phyloP scores from a whole-genome alignment of 2,797 vertebrate genomes.

The Rhabdomys pumilio region DNA sequence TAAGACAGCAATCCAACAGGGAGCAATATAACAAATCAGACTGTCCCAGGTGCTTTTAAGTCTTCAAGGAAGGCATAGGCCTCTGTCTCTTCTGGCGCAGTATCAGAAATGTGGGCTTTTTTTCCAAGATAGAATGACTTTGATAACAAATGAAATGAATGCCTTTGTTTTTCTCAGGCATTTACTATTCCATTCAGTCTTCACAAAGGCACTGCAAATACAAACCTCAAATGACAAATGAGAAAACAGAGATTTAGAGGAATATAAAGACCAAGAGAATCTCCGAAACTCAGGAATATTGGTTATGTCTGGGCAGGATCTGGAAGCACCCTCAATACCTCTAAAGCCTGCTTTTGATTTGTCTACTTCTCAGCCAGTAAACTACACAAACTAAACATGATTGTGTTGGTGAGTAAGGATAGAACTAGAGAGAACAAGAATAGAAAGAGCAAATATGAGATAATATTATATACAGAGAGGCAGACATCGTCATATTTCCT shows the following conservation, averaged over 20 bases:
- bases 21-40: neutral
- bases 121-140: neutral
- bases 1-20: neutral
- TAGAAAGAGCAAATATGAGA: neutral
- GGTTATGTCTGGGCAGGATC: neutral
- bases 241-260: conserved; percentile 26
- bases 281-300: neutral
- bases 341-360: neutral
- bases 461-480: neutral
- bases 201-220: neutral
- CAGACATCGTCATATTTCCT: neutral
- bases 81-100: neutral
- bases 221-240: neutral
- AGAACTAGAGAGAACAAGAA: neutral
- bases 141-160: neutral
- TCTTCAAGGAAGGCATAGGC: neutral
- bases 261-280: neutral
- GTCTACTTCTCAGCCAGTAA: neutral
- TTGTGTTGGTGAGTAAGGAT: neutral
- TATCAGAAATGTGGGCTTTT: neutral
- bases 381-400: neutral
- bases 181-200: neutral
- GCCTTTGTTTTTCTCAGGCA: neutral
- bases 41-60: neutral
- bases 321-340: neutral